Evolutionary conservation across 2,797 vertebrate genomes (phyloP).

Genomic region (Characodon lateralis): DNA sequence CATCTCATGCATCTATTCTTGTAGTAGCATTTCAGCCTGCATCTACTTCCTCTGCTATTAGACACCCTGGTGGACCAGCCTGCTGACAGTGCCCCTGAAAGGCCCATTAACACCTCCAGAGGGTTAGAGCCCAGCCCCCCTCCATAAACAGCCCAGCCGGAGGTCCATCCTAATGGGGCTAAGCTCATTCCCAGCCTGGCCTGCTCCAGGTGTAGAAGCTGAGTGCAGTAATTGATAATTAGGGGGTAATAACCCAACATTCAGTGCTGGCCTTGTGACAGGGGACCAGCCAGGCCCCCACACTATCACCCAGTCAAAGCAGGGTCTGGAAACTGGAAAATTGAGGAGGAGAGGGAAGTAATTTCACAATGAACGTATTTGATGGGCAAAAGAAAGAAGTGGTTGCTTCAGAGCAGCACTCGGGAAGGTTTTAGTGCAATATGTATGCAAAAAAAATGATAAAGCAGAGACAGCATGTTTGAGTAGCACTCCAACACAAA

Average conservation of each 20-base stretch:
- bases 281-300: constrained; percentile 62
- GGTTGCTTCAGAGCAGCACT: constrained; percentile 20
- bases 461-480: constrained; percentile 19
- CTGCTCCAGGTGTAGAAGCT: constrained; percentile 80
- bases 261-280: constrained; percentile 64
- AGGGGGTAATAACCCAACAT: constrained; percentile 76
- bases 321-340: constrained; percentile 20
- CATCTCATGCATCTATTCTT: not conserved
- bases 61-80: constrained; percentile 50
- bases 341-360: constrained; percentile 28
- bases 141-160: constrained; percentile 78
- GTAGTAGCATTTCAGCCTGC: constrained; percentile 18
- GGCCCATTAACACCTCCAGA: constrained; percentile 79
- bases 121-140: constrained; percentile 65
- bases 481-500: constrained; percentile 27
- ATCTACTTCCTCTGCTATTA: constrained; percentile 35
- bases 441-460: constrained; percentile 19
- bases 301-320: constrained; percentile 63
- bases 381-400: constrained; percentile 1
- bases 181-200: constrained; percentile 76
- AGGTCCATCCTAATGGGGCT: constrained; percentile 75
- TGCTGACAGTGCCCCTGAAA: constrained; percentile 59
- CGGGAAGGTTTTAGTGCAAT: constrained; percentile 10
- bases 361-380: constrained; percentile 39
- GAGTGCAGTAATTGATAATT: constrained; percentile 82